Base-by-base conservation (phyloP, 2,113 vertebrate species). In the Onychorhynchus coronatus region DNA sequence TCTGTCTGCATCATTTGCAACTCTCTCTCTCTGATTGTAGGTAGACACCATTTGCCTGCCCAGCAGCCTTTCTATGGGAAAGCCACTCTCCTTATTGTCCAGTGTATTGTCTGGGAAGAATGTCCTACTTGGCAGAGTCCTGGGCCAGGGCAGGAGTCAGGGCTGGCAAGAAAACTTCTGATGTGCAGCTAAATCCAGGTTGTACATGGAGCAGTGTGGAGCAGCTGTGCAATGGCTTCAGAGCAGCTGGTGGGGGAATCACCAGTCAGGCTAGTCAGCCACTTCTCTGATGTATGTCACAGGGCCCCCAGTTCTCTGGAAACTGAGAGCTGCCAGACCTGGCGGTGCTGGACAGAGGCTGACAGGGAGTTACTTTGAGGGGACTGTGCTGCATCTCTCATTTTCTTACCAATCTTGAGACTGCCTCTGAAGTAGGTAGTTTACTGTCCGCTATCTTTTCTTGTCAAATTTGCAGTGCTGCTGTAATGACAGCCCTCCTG, bases 151-250 rank as follows among this genome's bases (percentile, higher is more conserved):
- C 80, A 75, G 55, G 44, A 65, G 35, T 65, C 33, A 46, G 53
- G 31, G 39, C 39, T 79, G 58, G 37, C 50, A 52, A 27, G 65
- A 58, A 71, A 58, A 71, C 42, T 47, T 72, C 13, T n/a, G 31
- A 24, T 66, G 50, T 1, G 3, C 49, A n/a, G 77, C 19, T 71
- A 19, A 79, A 59, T 28, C 50, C 65, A 33, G 61, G 61, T 14
- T 0, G 1, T 30, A 7, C 11, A 2, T 3, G 33, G 74, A 85
- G 35, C 41, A 33, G 19, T 1, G 37, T 25, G 53, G 24, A 68
- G 53, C 89, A 92, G 83, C 75, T 91, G 53, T 92, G 85, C 47
- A 42, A 6, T 8, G 42, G n/a, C 63, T 76, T 70, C 59, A 4
- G 8, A n/a, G 6, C 39, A 56, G 55, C 68, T 70, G 6, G 10